phyloP scores from a whole-genome alignment of 2,797 vertebrate species.

The Glossophaga mutica region DNA sequence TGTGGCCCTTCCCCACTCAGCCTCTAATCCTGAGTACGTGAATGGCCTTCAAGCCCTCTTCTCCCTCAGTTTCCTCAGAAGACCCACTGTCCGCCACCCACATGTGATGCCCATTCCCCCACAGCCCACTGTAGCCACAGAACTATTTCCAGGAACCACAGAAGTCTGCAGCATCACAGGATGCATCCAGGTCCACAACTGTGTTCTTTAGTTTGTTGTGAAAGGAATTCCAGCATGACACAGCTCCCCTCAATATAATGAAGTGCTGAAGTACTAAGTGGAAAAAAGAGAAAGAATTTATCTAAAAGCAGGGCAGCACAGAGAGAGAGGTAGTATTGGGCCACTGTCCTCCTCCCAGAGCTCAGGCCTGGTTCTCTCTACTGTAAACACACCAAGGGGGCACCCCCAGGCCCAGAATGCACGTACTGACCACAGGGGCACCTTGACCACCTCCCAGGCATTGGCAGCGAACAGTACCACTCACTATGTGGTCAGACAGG shows the following conservation, averaged over 20 bases:
- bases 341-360: neutral
- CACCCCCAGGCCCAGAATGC: neutral
- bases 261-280: neutral
- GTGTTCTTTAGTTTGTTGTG: neutral
- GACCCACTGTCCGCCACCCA: accelerated
- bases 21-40: neutral
- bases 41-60: neutral
- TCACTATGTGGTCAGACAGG: slow-evolving; percentile 24
- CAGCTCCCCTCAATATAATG: slow-evolving; percentile 14
- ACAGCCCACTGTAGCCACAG: neutral
- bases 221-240: slow-evolving; percentile 23
- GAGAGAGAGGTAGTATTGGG: neutral
- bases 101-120: accelerated
- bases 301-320: neutral
- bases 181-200: neutral
- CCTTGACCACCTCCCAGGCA: neutral
- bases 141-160: neutral
- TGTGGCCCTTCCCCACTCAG: neutral
- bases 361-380: neutral
- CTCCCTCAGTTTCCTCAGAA: neutral
- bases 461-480: slow-evolving; percentile 25
- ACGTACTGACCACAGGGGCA: neutral
- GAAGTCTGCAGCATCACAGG: neutral
- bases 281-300: neutral
- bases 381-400: neutral